A percentile compares a stretch with the other conserved stretches of the same genome.
Conservation (phyloP, 1,140 invertebrate genomes). For the Temnothorax longispinosus region DNA sequence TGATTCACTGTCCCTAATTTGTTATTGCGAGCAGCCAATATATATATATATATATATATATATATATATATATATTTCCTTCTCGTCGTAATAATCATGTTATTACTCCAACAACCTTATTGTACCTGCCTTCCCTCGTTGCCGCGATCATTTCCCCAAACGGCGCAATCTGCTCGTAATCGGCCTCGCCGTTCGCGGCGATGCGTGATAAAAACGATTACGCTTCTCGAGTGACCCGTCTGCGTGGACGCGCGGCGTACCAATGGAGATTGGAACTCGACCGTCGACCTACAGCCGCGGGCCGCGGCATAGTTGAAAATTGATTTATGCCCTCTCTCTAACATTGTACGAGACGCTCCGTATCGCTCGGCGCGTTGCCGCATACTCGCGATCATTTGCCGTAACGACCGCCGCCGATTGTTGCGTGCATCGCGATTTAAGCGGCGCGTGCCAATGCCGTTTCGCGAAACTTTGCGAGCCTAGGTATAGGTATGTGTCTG, state of each 20-base stretch:
- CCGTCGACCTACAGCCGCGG: slow-evolving; percentile 28
- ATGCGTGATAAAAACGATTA: not conserved
- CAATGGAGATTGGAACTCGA: slow-evolving; percentile 17
- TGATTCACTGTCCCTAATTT: not conserved
- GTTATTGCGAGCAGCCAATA: no score
- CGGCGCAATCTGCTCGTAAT: not conserved
- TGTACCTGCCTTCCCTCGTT: not conserved
- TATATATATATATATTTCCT: not conserved
- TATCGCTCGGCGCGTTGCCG: slow-evolving; percentile 20
- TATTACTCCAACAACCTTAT: not conserved
- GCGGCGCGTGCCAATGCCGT: slow-evolving; percentile 40
- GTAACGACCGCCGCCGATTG: slow-evolving; percentile 49
- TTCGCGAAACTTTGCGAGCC: not conserved
- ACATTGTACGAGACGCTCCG: slow-evolving; percentile 3
- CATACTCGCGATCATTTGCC: slow-evolving; percentile 28
- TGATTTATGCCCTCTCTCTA: slow-evolving; percentile 34
- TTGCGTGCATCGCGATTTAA: slow-evolving; percentile 42
- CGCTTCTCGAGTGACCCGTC: not conserved
- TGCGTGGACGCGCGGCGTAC: not conserved
- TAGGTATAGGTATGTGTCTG: no score
- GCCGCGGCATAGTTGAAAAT: slow-evolving; percentile 40
- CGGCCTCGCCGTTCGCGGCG: not conserved
- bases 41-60: no score
- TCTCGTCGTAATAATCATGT: not conserved
- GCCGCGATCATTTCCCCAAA: not conserved